A percentile compares a stretch with the other conserved stretches of the same genome.
These are phyloP conservation scores for Aphis gossypii DNA, from an alignment of 1,140 invertebrate species.

Conservation along the genomic window DNA sequence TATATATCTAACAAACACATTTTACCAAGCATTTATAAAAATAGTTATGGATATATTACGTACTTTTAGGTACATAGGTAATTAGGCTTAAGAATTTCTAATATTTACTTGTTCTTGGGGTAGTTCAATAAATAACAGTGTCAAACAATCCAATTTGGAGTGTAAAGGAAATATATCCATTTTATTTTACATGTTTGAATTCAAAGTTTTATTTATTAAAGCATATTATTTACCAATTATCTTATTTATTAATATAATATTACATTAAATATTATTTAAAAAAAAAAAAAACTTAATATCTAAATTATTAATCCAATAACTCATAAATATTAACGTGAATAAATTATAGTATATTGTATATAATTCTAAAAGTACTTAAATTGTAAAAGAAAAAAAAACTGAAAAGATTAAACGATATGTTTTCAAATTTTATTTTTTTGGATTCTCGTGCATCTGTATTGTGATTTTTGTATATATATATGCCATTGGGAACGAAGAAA, in stretches of 20 bases:
- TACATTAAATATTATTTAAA: no score
- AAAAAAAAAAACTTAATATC: no score
- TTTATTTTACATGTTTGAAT: neutral
- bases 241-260: no score
- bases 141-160: neutral
- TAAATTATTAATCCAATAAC: neutral
- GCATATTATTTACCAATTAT: neutral
- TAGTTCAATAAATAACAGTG: neutral
- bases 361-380: neutral
- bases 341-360: neutral
- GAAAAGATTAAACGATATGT: neutral
- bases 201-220: neutral
- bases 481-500: neutral
- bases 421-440: neutral
- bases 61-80: neutral
- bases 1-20: neutral
- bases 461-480: neutral
- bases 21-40: neutral
- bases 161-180: neutral
- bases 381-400: neutral
- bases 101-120: neutral
- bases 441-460: neutral
- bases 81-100: neutral
- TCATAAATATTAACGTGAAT: neutral
- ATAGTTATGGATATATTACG: neutral